Percentiles rank a stretch among this genome's conserved stretches.
phyloP scores from a whole-genome alignment of 2,113 vertebrate species.

The Pithys albifrons region DNA sequence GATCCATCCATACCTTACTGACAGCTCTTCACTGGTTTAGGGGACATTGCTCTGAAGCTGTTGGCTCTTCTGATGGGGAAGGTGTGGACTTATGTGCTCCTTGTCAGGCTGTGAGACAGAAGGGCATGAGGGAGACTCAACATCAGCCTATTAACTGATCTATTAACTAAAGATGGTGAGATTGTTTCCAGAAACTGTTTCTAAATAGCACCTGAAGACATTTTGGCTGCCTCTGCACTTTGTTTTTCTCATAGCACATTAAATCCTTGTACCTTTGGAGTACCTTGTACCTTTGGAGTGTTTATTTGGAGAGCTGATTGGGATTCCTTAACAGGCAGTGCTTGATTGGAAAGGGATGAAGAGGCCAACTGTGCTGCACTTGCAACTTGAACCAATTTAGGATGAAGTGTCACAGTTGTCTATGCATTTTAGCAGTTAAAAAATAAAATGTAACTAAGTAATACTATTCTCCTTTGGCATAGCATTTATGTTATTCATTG shows the following conservation, averaged over 20 bases:
- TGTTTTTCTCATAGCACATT: background rate
- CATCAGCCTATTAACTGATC: background rate
- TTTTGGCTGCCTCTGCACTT: background rate
- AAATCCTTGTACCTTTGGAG: background rate
- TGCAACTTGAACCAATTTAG: background rate
- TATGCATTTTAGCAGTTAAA: background rate
- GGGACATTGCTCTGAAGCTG: background rate
- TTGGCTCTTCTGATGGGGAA: background rate
- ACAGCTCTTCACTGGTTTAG: rapidly evolving
- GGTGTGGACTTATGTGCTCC: background rate
- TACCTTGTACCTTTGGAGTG: background rate
- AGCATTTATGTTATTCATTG: background rate
- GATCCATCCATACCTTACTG: background rate
- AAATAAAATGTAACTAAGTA: background rate
- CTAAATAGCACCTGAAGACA: background rate
- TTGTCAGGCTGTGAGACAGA: background rate
- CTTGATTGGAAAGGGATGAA: background rate
- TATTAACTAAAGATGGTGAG: background rate
- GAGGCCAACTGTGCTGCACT: background rate
- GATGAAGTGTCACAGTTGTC: background rate
- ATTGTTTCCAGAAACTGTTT: background rate
- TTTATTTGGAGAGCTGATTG: background rate
- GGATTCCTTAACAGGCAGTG: rapidly evolving
- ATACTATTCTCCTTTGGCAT: background rate
- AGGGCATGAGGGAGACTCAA: background rate